Conservation (phyloP, 2,888 invertebrate genomes). For the Coleophora deauratella region DNA sequence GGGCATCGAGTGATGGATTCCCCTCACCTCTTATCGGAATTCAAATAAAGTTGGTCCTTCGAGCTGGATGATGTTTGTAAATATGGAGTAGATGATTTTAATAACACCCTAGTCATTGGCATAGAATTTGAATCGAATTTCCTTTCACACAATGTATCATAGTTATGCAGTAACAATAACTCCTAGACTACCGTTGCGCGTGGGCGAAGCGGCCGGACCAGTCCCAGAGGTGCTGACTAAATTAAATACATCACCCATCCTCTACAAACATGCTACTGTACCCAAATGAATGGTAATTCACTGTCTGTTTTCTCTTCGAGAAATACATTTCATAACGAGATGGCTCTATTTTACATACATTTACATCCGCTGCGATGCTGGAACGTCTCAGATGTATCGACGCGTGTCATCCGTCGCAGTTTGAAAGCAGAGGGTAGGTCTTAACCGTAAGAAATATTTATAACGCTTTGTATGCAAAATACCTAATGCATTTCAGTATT, state of each 20-base stretch:
- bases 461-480: conserved; percentile 73
- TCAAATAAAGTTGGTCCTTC: background rate
- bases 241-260: conserved; percentile 12
- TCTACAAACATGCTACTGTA: conserved; percentile 27
- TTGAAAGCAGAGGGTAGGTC: conserved; percentile 53
- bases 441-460: conserved; percentile 64
- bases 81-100: no score
- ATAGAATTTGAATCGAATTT: no score
- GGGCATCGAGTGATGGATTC: background rate
- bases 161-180: background rate
- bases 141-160: background rate
- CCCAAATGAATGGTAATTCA: conserved; percentile 23
- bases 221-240: background rate
- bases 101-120: no score
- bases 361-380: conserved; percentile 54
- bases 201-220: no score
- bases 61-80: background rate
- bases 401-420: conserved; percentile 58
- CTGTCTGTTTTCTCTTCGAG: conserved; percentile 29
- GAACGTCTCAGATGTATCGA: conserved; percentile 48
- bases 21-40: background rate
- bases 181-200: no score
- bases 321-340: conserved; percentile 43
- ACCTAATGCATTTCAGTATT: conserved; percentile 51
- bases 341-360: conserved; percentile 55